These are phyloP conservation scores for Tragelaphus imberbis DNA, from an alignment of 2,113 vertebrate species.

Conservation along the genomic window DNA sequence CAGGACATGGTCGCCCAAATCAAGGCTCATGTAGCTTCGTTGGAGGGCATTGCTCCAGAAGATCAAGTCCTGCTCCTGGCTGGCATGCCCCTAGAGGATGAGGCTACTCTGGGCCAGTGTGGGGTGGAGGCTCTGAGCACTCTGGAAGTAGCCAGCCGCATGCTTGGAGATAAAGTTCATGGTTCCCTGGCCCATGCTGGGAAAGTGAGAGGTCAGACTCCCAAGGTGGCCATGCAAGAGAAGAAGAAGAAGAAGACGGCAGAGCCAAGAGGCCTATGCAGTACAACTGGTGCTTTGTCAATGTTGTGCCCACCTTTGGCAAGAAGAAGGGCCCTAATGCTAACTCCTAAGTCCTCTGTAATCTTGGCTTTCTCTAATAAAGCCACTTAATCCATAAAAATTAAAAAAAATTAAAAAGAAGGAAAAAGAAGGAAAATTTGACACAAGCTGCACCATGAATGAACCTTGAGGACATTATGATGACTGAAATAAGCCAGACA, in stretches of 20 bases:
- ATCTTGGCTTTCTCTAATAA: too few relatives aligned
- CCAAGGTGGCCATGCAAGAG: too few relatives aligned
- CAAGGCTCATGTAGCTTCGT: constrained; percentile 80
- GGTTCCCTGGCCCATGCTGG: too few relatives aligned
- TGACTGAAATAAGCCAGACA: background rate
- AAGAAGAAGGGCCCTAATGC: too few relatives aligned
- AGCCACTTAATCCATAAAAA: too few relatives aligned
- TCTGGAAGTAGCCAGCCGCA: constrained; percentile 75
- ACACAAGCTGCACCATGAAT: background rate
- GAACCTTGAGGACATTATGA: background rate
- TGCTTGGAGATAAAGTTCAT: constrained; percentile 73
- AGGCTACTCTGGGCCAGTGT: constrained; percentile 71
- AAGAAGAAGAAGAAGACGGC: too few relatives aligned
- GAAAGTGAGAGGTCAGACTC: too few relatives aligned
- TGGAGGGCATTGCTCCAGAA: constrained; percentile 77
- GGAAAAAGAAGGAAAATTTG: background rate
- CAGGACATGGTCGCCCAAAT: constrained; percentile 89
- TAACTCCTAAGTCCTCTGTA: too few relatives aligned
- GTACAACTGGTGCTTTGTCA: too few relatives aligned
- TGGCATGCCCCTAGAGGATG: constrained; percentile 77
- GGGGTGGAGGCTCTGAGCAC: constrained; percentile 74
- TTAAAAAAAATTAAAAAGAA: too few relatives aligned
- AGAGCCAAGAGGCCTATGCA: too few relatives aligned
- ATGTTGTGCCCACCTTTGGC: too few relatives aligned
- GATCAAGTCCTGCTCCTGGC: constrained; percentile 79